Percentiles rank a stretch among this genome's conserved stretches.
Conservation (phyloP, 2,888 invertebrate genomes). For the Diarsia dahlii region DNA sequence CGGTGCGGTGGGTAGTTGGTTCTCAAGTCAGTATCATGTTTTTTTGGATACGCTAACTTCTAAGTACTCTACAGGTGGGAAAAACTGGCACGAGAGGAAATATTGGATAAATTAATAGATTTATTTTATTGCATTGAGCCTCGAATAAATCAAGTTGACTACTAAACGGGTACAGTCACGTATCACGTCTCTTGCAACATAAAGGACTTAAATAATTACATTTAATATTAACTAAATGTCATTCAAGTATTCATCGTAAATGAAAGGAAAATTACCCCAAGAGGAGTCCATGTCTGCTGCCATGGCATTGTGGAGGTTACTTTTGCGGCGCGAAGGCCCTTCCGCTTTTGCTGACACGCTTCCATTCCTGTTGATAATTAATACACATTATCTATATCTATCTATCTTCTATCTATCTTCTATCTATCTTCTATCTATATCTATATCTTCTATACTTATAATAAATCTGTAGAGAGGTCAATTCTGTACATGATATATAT, state of each 20-base stretch:
- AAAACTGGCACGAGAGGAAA: background rate
- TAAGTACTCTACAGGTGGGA: constrained; percentile 5
- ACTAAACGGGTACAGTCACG: constrained; percentile 9
- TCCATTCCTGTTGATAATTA: constrained; percentile 82
- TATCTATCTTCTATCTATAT: no score
- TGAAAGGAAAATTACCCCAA: constrained; percentile 80
- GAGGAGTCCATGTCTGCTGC: constrained; percentile 87
- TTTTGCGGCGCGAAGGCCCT: constrained; percentile 93
- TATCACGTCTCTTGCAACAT: constrained; percentile 26
- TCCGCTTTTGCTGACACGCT: constrained; percentile 90
- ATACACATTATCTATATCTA: no score
- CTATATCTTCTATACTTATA: no score
- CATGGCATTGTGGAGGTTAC: constrained; percentile 92
- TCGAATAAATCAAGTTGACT: constrained; percentile 21
- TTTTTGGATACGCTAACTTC: constrained; percentile 23
- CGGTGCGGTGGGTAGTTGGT: constrained; percentile 55
- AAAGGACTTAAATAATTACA: constrained; percentile 34
- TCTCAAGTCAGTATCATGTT: constrained; percentile 12
- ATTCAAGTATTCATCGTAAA: constrained; percentile 29
- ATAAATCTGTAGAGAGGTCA: no score
- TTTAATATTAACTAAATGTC: constrained; percentile 41
- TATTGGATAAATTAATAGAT: constrained; percentile 10
- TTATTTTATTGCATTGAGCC: constrained; percentile 4
- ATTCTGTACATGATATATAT: no score
- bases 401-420: no score